These are phyloP conservation scores for Chroicocephalus ridibundus DNA, from an alignment of 2,113 vertebrate genomes.

Conservation along the genomic window DNA sequence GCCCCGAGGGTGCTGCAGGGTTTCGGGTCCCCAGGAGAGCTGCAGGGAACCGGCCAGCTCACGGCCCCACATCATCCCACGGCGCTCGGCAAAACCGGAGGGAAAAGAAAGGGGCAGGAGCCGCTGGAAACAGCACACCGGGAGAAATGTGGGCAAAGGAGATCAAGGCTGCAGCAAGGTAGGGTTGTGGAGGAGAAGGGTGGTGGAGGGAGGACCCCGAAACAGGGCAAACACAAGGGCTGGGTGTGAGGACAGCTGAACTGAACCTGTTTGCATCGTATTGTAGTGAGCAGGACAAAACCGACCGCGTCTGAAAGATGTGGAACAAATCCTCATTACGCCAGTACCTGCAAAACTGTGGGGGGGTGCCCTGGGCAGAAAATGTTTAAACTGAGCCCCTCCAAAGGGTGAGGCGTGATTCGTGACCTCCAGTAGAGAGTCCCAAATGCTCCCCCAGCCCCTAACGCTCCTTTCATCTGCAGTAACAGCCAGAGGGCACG, in stretches of 20 bases:
- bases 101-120: not conserved
- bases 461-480: not conserved
- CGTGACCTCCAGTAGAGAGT: not conserved
- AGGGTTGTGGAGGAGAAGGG: not conserved
- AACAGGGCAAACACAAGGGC: not conserved
- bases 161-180: not conserved
- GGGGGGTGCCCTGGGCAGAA: not conserved
- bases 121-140: rapidly evolving
- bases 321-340: not conserved
- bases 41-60: not conserved
- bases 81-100: not conserved
- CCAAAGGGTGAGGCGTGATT: not conserved
- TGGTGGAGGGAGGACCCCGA: not conserved
- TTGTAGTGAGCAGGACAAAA: not conserved
- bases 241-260: not conserved
- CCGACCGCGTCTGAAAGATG: not conserved
- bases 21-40: not conserved
- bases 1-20: not conserved
- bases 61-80: rapidly evolving
- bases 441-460: not conserved
- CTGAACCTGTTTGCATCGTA: rapidly evolving
- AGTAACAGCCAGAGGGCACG: not conserved
- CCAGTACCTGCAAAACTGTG: not conserved
- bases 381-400: not conserved
- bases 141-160: not conserved